Base-by-base conservation (phyloP, 2,797 vertebrate genomes). In the Geotrypetes seraphini region DNA sequence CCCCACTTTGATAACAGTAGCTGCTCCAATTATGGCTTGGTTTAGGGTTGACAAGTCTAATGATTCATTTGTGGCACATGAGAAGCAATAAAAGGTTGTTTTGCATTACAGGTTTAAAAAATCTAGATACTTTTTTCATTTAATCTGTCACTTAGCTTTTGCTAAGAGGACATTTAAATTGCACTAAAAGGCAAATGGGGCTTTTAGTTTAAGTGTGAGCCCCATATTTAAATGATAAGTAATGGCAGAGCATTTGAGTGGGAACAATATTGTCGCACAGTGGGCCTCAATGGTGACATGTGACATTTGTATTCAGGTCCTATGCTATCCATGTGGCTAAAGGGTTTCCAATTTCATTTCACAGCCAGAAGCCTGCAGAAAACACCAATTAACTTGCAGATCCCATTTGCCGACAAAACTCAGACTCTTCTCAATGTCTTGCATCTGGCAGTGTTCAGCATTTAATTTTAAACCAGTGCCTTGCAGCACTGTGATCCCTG, bases 41-140 rank as follows among this genome's bases (percentile, higher is more conserved):
- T 75, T 83, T 79, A 81, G 59, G 59, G 68, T 73, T 87, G 85
- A 85, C 81, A 86, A 71, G 61, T 66, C 63, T 69, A 83, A 85
- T 74, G 76, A 85, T 84, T 85, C 73, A 81, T 76, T 74, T 46
- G 7, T 54, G 64, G 66, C 64, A 74, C 54, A 66, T 39, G 54
- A 73, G 49, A 71, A 78, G 66, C 59, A 81, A 69, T 71, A 71
- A 73, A 72, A 80, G 65, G 57, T 71, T 74, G 63, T 67, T 83
- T 72, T 73, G 69, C 71, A 67, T 70, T 75, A 66, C 55, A 69
- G 63, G 49, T 73, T 77, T 71, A n/a, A 71, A 78, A 75, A 70
- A 72, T 49, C 47, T 66, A 52, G 66, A 55, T 57, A 71, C 54
- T 66, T 73, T 71, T 66, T 71, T 69, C 57, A 75, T 77, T 80